A percentile compares a stretch with the other conserved stretches of the same genome.
Evolutionary conservation across 1,140 invertebrate genomes (phyloP).

Genomic region (Meteorus sp.): DNA sequence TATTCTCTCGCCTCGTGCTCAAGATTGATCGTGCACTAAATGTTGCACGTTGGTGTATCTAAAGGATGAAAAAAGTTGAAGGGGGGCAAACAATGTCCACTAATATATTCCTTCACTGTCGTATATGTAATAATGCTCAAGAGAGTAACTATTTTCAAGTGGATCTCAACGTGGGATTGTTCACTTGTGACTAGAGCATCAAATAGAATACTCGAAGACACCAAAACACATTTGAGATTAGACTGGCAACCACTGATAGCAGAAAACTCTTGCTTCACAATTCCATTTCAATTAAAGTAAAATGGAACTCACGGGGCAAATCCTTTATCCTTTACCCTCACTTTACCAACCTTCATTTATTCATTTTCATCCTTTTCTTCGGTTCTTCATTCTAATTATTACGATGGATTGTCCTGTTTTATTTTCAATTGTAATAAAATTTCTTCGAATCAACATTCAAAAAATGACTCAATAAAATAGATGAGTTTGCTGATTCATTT

Average conservation of each 20-base stretch:
- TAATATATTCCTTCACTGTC: background rate
- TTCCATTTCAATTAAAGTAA: slow-evolving; percentile 32
- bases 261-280: slow-evolving; percentile 17
- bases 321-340: too few species aligned
- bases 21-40: slow-evolving; percentile 18
- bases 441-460: too few species aligned
- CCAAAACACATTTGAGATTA: background rate
- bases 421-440: too few species aligned
- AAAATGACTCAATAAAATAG: too few species aligned
- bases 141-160: background rate
- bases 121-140: background rate
- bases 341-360: too few species aligned
- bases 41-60: too few species aligned
- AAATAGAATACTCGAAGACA: too few species aligned
- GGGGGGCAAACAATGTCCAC: slow-evolving; percentile 9
- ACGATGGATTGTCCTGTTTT: too few species aligned
- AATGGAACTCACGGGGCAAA: slow-evolving; percentile 28
- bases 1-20: background rate
- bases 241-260: slow-evolving; percentile 4
- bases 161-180: background rate
- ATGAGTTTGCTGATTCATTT: too few species aligned
- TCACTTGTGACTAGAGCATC: too few species aligned
- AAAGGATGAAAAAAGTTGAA: background rate
- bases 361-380: too few species aligned
- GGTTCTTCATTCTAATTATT: too few species aligned